These are phyloP conservation scores for Labrus mixtus DNA, from an alignment of 2,113 vertebrate genomes.

Conservation along the genomic window DNA sequence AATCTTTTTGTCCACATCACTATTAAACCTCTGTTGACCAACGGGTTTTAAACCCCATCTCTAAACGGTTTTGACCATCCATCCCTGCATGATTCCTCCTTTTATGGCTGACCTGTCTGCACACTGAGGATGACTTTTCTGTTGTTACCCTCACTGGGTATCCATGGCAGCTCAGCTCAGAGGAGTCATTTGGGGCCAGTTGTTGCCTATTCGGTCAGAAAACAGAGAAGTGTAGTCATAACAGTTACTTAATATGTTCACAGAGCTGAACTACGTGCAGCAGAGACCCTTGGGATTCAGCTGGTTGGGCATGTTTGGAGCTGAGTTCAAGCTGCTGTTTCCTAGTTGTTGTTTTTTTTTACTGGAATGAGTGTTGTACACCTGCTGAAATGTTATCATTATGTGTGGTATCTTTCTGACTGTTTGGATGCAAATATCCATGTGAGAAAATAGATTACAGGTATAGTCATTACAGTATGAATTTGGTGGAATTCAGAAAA, in stretches of 20 bases:
- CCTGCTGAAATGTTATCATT: background rate
- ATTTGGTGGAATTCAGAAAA: no score
- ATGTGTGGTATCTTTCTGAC: no score
- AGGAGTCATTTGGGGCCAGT: slow-evolving; percentile 16
- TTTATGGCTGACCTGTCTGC: slow-evolving; percentile 48
- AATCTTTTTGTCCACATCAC: background rate
- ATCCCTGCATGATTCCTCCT: slow-evolving; percentile 38
- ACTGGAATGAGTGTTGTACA: no score
- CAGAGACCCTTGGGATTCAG: background rate
- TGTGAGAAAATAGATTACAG: no score
- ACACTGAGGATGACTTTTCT: slow-evolving; percentile 24
- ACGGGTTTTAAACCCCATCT: background rate
- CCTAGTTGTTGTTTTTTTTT: background rate
- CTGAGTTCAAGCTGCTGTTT: slow-evolving; percentile 1
- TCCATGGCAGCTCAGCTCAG: slow-evolving; percentile 51
- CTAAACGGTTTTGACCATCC: slow-evolving; percentile 46
- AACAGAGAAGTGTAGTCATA: slow-evolving; percentile 11
- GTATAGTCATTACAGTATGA: no score
- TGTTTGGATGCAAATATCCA: no score
- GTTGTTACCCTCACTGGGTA: slow-evolving; percentile 39
- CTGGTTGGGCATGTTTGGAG: slow-evolving; percentile 3
- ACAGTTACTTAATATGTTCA: slow-evolving; percentile 30
- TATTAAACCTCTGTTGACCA: background rate
- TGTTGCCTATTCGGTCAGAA: slow-evolving; percentile 10
- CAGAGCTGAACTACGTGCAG: background rate